Conservation (phyloP, 1,140 invertebrate species). For the Conopomorpha cramerella region DNA sequence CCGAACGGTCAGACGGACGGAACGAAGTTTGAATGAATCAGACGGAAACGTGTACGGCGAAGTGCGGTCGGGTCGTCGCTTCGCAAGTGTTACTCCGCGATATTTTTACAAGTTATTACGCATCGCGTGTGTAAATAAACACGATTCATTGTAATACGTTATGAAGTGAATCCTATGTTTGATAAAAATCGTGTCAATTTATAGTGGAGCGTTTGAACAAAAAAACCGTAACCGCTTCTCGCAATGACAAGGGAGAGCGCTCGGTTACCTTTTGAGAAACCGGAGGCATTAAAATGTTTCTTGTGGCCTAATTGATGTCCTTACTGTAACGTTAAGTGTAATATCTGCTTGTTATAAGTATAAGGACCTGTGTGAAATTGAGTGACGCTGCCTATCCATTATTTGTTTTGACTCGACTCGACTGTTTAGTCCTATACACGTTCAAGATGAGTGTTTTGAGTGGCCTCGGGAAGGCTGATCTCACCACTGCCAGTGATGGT, state of each 20-base stretch:
- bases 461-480: constrained; percentile 49
- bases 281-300: constrained; percentile 57
- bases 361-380: constrained; percentile 50
- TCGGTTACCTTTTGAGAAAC: constrained; percentile 57
- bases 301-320: constrained; percentile 45
- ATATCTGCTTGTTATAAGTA: no score
- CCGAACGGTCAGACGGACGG: no score
- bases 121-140: constrained; percentile 56
- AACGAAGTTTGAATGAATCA: no score
- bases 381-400: constrained; percentile 39
- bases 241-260: constrained; percentile 57
- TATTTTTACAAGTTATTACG: constrained; percentile 45
- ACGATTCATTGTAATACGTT: constrained; percentile 39
- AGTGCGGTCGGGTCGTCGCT: constrained; percentile 57
- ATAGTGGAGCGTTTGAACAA: constrained; percentile 32
- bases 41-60: constrained; percentile 56
- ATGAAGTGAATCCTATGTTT: constrained; percentile 54
- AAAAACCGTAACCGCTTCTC: constrained; percentile 49
- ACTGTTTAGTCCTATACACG: constrained; percentile 52
- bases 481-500: constrained; percentile 64
- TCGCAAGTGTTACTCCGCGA: constrained; percentile 46
- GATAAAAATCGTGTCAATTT: constrained; percentile 39
- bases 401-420: constrained; percentile 27
- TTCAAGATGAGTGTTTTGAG: constrained; percentile 58
- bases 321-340: constrained; percentile 37